Evolutionary conservation across 2,113 vertebrate species (phyloP).

Genomic region (Anhinga rufa): DNA sequence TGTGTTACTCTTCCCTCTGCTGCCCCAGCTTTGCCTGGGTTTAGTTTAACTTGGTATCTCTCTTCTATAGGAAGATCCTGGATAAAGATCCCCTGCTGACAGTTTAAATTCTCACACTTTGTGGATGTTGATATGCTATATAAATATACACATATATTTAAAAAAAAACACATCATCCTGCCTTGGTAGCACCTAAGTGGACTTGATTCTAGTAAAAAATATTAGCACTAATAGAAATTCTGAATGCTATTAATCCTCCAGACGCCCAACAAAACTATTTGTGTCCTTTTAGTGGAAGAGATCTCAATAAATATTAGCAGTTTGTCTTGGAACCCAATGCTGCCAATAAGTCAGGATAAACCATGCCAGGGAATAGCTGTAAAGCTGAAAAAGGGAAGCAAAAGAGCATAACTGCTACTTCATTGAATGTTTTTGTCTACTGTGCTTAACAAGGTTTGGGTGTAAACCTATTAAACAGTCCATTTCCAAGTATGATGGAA

Average conservation of each 20-base stretch:
- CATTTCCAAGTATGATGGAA: not conserved
- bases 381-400: not conserved
- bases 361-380: not conserved
- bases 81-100: not conserved
- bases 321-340: not conserved
- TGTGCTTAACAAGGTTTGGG: not conserved
- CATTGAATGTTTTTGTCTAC: not conserved
- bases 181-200: not conserved
- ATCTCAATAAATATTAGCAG: not conserved
- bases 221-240: not conserved
- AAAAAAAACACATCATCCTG: not conserved
- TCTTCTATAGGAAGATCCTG: not conserved
- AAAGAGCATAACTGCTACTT: not conserved
- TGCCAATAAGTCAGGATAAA: not conserved
- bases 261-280: not conserved
- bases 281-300: not conserved
- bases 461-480: not conserved
- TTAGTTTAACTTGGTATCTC: not conserved
- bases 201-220: not conserved
- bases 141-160: not conserved
- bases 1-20: not conserved
- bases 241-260: not conserved
- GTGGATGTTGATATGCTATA: not conserved
- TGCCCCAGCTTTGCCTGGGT: not conserved
- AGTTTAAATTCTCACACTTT: not conserved